Conservation (phyloP, 2,797 vertebrate genomes). For the Halcyon chelicuti region DNA sequence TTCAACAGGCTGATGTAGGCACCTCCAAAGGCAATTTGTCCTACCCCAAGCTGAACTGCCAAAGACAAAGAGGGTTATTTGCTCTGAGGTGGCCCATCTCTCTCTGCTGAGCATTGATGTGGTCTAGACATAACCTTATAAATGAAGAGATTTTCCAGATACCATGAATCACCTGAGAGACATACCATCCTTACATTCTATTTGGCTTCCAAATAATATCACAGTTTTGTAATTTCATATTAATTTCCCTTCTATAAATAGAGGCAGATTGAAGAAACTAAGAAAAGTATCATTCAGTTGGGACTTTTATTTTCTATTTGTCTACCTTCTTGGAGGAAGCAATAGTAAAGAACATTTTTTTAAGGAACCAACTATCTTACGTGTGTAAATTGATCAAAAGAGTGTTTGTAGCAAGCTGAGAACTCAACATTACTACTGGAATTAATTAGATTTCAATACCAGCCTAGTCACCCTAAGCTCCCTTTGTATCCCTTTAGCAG, state of each 20-base stretch:
- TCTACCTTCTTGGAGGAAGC: background rate
- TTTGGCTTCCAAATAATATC: background rate
- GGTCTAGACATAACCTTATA: background rate
- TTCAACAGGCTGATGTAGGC: background rate
- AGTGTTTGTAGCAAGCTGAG: background rate
- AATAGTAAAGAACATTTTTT: background rate
- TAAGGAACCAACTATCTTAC: background rate
- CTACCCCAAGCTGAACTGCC: background rate
- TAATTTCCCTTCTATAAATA: background rate
- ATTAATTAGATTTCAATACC: background rate
- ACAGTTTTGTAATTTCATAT: background rate
- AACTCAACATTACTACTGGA: background rate
- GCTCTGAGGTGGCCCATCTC: background rate
- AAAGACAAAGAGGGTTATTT: background rate
- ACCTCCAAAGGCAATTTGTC: background rate
- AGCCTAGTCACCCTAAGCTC: background rate
- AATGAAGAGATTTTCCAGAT: background rate
- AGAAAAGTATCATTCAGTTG: background rate
- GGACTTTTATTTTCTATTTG: background rate
- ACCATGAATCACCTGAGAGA: background rate
- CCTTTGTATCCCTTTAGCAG: background rate
- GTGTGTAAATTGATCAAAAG: background rate
- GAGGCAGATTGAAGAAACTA: background rate
- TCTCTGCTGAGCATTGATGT: background rate
- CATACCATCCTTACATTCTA: background rate